Percentiles rank a stretch among this genome's conserved stretches.
phyloP scores from a whole-genome alignment of 1,140 invertebrate species.

The Oryctes rhinoceros region DNA sequence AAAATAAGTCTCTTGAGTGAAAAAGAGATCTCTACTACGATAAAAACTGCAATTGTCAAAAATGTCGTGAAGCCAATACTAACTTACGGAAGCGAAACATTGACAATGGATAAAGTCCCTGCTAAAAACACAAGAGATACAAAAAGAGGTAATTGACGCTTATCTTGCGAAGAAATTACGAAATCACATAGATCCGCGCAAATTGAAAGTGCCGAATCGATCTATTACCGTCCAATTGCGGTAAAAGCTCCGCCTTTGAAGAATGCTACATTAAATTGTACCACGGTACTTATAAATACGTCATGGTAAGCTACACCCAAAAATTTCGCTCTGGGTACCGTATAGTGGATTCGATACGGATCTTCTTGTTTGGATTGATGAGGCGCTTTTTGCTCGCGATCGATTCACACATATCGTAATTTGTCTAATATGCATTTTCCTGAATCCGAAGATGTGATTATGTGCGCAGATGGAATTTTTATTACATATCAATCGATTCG shows the following conservation, averaged over 20 bases:
- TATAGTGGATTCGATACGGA: background rate
- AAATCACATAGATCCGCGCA: background rate
- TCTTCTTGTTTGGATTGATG: too few relatives aligned
- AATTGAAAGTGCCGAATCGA: background rate
- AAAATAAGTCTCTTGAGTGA: too few relatives aligned
- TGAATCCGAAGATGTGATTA: background rate
- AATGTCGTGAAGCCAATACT: too few relatives aligned
- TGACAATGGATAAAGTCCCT: too few relatives aligned
- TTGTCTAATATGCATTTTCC: constrained; percentile 16
- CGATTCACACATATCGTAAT: constrained; percentile 6
- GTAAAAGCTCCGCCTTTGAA: background rate
- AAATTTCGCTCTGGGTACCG: background rate
- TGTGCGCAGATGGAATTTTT: background rate
- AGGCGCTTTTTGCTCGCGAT: background rate
- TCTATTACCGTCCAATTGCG: background rate
- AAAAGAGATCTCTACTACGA: too few relatives aligned
- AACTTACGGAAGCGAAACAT: too few relatives aligned
- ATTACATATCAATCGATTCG: background rate
- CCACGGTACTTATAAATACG: background rate
- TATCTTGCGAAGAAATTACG: background rate
- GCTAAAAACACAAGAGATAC: too few relatives aligned
- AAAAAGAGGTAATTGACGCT: too few relatives aligned
- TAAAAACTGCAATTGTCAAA: too few relatives aligned
- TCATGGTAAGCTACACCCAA: background rate
- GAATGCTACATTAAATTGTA: background rate